phyloP scores from a whole-genome alignment of 1,140 invertebrate species.

The Brachionus plicatilis region DNA sequence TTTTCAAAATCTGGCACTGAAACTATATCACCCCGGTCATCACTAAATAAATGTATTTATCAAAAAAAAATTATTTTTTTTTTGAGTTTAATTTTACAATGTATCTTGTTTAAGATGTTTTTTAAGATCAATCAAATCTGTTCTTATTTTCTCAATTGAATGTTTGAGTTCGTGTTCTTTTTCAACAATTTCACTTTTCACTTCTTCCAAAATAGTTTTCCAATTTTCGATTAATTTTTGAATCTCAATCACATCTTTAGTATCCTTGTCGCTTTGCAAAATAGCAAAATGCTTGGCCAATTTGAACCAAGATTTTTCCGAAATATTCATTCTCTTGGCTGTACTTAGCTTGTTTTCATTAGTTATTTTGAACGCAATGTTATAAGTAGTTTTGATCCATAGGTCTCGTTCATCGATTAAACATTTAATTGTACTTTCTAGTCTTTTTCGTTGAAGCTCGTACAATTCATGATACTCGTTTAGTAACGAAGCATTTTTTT shows the following conservation, averaged over 20 bases:
- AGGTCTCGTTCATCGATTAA: conserved; percentile 52
- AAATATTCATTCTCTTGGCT: conserved; percentile 50
- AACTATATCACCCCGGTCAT: background rate
- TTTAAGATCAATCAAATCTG: background rate
- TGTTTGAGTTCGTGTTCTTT: conserved; percentile 43
- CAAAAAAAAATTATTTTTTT: background rate
- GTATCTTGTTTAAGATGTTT: background rate
- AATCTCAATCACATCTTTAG: conserved; percentile 47
- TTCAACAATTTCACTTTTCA: conserved; percentile 47
- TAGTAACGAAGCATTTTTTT: conserved; percentile 53
- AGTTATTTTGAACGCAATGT: conserved; percentile 54
- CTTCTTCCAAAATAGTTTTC: conserved; percentile 49
- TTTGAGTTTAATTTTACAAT: background rate
- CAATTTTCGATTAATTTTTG: conserved; percentile 51
- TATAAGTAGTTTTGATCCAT: conserved; percentile 54
- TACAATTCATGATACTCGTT: conserved; percentile 55
- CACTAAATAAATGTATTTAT: background rate
- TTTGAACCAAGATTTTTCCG: conserved; percentile 54
- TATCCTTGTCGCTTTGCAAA: conserved; percentile 53
- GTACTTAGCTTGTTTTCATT: conserved; percentile 50
- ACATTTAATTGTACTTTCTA: conserved; percentile 50
- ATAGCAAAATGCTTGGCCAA: conserved; percentile 54
- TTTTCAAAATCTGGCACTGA: background rate
- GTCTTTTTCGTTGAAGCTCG: conserved; percentile 52
- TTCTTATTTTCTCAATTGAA: background rate